Evolutionary conservation across 2,888 invertebrate genomes (phyloP), one percentile per base, ranked within the genome.

Genomic region (Apotomis turbidana): DNA sequence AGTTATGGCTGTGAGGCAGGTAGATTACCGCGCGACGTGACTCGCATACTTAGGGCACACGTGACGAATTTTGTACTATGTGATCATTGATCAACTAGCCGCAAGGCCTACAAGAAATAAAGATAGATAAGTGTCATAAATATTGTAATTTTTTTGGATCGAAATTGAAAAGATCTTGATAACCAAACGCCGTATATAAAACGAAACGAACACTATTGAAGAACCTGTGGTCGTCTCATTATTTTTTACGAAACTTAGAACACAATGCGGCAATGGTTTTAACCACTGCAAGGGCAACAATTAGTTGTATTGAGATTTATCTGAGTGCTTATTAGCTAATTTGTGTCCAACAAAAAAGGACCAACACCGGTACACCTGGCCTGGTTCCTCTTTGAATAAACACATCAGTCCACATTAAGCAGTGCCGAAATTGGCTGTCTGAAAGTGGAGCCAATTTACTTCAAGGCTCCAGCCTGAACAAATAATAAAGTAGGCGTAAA

Each of bases 1-100:
- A 12, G 52, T 60, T 60, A 15, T 15, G 5, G 10, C 61, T 36
- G 52, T 41, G 52, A 27, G 68, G 68, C 52, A 68, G 68, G 60
- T 68, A 68, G 59, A 68, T 68, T 60, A 68, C 52, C 49, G n/a
- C n/a, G 12, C 9, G 6, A 68, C 68, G 68, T 68, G 68, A 58
- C 68, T 44, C 3, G 52, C 51, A 68, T 60, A 52, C 41, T 41
- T 15, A 15, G 15, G 62, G 9, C n/a, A 51, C 62, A 38, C 68
- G 68, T 60, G 59, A 59, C 15, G 44, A 68, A 60, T 41, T 68
- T 52, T 60, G 12, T 27, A 59, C 15, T 5, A 68, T 60, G 52
- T 60, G 59, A 68, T 60, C 38, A 60, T 68, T 60, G 59, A 68
- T 60, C 38, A 60, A 68, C 52, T 68, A 59, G 15, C 52, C 52